Conservation (phyloP, 2,113 vertebrate genomes). For the Plecturocebus donacophilus region DNA sequence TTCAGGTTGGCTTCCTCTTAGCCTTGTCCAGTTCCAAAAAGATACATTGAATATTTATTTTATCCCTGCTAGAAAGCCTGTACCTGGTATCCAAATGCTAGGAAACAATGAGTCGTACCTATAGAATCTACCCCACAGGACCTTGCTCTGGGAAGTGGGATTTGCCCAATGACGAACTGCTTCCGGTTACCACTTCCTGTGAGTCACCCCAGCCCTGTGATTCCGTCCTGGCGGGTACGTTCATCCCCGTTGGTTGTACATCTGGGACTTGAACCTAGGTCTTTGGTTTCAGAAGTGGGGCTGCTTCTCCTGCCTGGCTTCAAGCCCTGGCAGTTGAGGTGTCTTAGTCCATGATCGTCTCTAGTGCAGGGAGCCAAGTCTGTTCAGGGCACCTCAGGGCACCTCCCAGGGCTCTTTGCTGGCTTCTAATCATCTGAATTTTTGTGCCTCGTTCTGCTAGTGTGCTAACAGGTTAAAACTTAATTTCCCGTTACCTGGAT, state of each 20-base stretch:
- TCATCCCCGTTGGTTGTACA: fast-evolving
- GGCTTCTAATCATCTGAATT: not conserved
- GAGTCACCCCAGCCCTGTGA: no score
- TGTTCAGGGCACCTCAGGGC: fast-evolving
- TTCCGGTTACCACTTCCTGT: fast-evolving
- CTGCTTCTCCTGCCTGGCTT: no score
- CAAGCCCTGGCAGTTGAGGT: fast-evolving
- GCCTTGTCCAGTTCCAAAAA: not conserved
- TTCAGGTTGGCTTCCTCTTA: fast-evolving
- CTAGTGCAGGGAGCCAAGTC: not conserved
- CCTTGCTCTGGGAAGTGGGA: not conserved
- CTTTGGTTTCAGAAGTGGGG: fast-evolving
- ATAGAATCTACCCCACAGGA: not conserved
- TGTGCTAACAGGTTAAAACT: slow-evolving; percentile 39
- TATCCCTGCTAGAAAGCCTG: not conserved
- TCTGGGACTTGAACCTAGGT: not conserved
- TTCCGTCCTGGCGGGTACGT: not conserved
- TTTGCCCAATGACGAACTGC: no score
- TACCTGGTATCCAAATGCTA: not conserved
- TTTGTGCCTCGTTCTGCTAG: not conserved
- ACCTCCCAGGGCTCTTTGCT: not conserved
- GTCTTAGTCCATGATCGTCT: fast-evolving
- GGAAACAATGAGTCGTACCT: no score
- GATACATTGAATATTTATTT: fast-evolving
- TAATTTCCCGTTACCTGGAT: slow-evolving; percentile 65